Evolutionary conservation across 2,113 vertebrate species (phyloP), one percentile per base, ranked within the genome.

Genomic region (Laterallus jamaicensis): DNA sequence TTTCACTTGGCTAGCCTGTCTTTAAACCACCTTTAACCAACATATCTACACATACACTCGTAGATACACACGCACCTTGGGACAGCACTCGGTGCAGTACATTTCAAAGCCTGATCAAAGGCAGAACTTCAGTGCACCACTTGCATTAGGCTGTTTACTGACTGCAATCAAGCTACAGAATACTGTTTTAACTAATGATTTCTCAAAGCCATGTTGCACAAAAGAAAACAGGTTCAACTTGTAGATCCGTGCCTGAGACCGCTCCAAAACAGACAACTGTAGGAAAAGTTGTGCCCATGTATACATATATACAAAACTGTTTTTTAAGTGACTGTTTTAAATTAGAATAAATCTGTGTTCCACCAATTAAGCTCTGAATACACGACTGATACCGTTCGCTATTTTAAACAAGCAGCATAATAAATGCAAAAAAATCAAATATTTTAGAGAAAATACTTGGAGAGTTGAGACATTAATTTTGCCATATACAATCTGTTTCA

Each of bases 361-460:
- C 89, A 96, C 93, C 95, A 92, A 96, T 97, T 97, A 97, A 96
- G 94, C 88, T 92, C 58, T 93, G 92, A 96, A 89, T 73, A 86
- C 70, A 91, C 1, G 58, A 62, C 77, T 97, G 90, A 94, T 93
- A 93, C 5, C 28, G 22, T 47, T 95, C 86, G 70, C 92, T 95
- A 88, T 88, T 90, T 96, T 89, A 96, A 97, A 97, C 96, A 94
- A 94, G 94, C n/a, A 2, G 50, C 93, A 87, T 94, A 97, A 98
- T 98, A 97, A 97, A 98, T 97, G 96, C 97, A 97, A 97, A 97
- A 97, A 97, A 97, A 88, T 98, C 96, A 97, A 97, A 95, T 97
- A 98, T 97, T 98, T 97, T 95, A 96, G 94, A 92, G 95, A 98
- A 98, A 98, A 97, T 95, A 96, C 93, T 97, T 92, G 96, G 96